Evolutionary conservation across 2,888 invertebrate genomes (phyloP), one percentile per base, ranked within the genome.

Genomic region (Rhaphigaster nebulosa): DNA sequence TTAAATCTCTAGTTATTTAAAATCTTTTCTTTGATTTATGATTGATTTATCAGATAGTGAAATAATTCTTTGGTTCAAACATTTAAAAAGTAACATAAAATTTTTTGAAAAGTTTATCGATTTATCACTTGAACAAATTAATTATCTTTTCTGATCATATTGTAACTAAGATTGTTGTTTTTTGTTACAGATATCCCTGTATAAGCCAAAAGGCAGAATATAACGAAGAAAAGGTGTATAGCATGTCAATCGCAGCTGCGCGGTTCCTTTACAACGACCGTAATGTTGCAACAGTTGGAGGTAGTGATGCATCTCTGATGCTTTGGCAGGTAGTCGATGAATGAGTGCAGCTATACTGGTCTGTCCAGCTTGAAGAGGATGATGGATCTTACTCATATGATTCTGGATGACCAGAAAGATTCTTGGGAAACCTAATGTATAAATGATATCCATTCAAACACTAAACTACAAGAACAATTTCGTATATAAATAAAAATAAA

Each of bases 251-350:
- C 88, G 97, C 97, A 65, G 96, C 96, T 91, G 96, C 97, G 0
- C 95, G 97, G 84, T 98, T 98, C 94, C 95, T 98, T 34, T 97
- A 96, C 94, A 98, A 98, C 93, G 98, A 98, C 94, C 96, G 97
- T 90, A 97, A 97, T 93, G 94, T 98, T 91, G 96, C 98, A 90
- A 97, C 97, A 34, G 96, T 97, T 20, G 98, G 98, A 6, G 98
- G 98, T 56, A 96, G 96, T 92, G 98, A 98, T 93, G 98, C 98
- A 50, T 96, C 97, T 15, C 95, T 98, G 70, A 97, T 98, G 97
- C 95, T 98, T 92, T 98, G 98, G 98, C 97, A 97, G 94, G 94
- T 98, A 92, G 96, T 97, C 93, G 97, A 97, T 93, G 97, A 97
- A 94, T 97, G 96, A 92, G 89, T 87, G 65, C 45, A 87, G 26